A percentile compares a stretch with the other conserved stretches of the same genome.
Conservation (phyloP, 2,113 vertebrate genomes). For the Macquaria australasica region DNA sequence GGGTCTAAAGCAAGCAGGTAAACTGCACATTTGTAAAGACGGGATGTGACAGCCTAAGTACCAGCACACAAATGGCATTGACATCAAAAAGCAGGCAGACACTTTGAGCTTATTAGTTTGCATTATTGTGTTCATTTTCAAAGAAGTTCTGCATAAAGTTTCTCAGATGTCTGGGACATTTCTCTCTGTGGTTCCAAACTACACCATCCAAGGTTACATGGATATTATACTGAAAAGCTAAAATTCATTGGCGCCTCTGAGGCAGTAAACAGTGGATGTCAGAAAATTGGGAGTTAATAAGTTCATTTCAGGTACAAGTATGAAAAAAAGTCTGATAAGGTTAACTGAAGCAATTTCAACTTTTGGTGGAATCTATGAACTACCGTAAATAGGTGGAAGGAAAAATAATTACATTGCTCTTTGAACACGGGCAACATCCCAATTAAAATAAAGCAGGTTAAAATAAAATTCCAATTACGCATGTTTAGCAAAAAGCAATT, state of each 20-base stretch:
- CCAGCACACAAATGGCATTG: neutral
- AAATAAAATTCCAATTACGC: slow-evolving; percentile 54
- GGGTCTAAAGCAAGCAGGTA: neutral
- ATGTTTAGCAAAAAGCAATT: slow-evolving; percentile 59
- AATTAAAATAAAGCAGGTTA: slow-evolving; percentile 63
- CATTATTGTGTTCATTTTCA: neutral
- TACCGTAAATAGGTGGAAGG: slow-evolving; percentile 24
- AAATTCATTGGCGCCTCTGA: neutral
- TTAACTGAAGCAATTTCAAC: slow-evolving; percentile 66
- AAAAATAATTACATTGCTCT: slow-evolving; percentile 70
- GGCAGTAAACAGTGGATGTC: slow-evolving; percentile 3
- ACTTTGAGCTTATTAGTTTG: neutral
- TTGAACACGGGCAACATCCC: slow-evolving; percentile 47
- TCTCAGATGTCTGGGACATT: neutral
- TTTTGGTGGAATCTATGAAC: slow-evolving; percentile 39
- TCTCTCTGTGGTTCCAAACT: neutral
- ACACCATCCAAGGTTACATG: neutral
- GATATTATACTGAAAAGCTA: neutral
- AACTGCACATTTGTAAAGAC: neutral
- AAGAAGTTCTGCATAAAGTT: neutral
- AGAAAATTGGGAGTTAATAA: slow-evolving; percentile 22
- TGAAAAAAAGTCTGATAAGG: slow-evolving; percentile 60
- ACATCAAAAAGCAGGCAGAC: neutral
- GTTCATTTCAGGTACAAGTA: slow-evolving; percentile 24
- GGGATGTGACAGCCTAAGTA: neutral